Conservation (phyloP, 2,113 vertebrate genomes). For the Oxyruncus cristatus region DNA sequence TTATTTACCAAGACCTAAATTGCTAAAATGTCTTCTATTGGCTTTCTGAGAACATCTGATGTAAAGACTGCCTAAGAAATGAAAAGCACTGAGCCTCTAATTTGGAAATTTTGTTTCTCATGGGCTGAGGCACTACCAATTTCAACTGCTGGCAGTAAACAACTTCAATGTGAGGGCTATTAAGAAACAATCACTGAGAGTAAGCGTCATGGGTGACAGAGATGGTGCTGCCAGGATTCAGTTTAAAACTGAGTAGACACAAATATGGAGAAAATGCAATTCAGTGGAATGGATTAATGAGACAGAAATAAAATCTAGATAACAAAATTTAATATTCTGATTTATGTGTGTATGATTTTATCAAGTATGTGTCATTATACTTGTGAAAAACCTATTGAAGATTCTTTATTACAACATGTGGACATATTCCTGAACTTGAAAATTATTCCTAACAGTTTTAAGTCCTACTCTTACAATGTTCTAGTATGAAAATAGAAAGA, state of each 20-base stretch:
- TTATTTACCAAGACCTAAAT: neutral
- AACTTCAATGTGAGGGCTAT: slow-evolving; percentile 4
- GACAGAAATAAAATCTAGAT: neutral
- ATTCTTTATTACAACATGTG: neutral
- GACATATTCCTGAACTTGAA: slow-evolving; percentile 5
- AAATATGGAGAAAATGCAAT: neutral
- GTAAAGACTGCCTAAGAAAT: slow-evolving; percentile 9
- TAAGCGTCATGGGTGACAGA: slow-evolving; percentile 24
- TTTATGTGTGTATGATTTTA: neutral
- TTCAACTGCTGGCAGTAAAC: slow-evolving; percentile 55
- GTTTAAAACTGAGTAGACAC: neutral
- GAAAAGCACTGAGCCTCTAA: slow-evolving; percentile 23
- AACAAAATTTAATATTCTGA: neutral
- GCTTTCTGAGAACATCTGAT: neutral
- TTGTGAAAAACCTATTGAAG: neutral
- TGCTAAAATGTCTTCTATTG: neutral
- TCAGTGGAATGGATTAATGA: neutral
- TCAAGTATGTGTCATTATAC: neutral
- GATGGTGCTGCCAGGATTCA: neutral
- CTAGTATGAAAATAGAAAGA: neutral
- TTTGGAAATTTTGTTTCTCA: slow-evolving; percentile 46
- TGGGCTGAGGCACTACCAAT: slow-evolving; percentile 24
- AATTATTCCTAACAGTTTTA: neutral
- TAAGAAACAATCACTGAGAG: slow-evolving; percentile 52
- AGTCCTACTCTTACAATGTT: neutral